A percentile compares a stretch with the other conserved stretches of the same genome.
Evolutionary conservation across 1,140 invertebrate species (phyloP).

Genomic region (Colletes latitarsis): DNA sequence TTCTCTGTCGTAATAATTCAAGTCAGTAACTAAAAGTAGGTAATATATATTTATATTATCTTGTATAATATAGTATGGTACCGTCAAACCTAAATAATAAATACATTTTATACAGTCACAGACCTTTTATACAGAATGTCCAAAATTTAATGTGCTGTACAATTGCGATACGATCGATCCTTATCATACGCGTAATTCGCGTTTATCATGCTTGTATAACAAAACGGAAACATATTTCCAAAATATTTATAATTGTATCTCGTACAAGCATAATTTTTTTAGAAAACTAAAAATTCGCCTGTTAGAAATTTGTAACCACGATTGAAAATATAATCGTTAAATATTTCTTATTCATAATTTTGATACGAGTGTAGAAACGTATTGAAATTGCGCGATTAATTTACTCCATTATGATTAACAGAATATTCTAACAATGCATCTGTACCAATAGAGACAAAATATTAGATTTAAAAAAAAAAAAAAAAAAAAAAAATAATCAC

Average conservation of each 20-base stretch:
- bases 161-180: slow-evolving; percentile 38
- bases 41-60: slow-evolving; percentile 67
- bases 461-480: neutral
- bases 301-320: neutral
- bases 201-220: neutral
- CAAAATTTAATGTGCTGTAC: slow-evolving; percentile 65
- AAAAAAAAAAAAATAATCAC: slow-evolving; percentile 3
- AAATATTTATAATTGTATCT: slow-evolving; percentile 23
- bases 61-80: slow-evolving; percentile 76
- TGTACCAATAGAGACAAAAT: neutral
- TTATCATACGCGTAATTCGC: neutral
- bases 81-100: slow-evolving; percentile 81
- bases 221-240: slow-evolving; percentile 21
- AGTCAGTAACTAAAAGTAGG: slow-evolving; percentile 78
- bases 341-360: neutral
- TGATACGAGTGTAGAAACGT: neutral
- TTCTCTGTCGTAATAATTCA: slow-evolving; percentile 72
- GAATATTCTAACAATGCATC: neutral
- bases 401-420: neutral
- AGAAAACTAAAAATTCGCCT: neutral
- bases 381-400: neutral
- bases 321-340: neutral
- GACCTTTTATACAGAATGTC: slow-evolving; percentile 79
- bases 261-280: neutral
- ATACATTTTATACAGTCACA: slow-evolving; percentile 81